phyloP scores from a whole-genome alignment of 2,797 vertebrate genomes.

The Ispidina picta region DNA sequence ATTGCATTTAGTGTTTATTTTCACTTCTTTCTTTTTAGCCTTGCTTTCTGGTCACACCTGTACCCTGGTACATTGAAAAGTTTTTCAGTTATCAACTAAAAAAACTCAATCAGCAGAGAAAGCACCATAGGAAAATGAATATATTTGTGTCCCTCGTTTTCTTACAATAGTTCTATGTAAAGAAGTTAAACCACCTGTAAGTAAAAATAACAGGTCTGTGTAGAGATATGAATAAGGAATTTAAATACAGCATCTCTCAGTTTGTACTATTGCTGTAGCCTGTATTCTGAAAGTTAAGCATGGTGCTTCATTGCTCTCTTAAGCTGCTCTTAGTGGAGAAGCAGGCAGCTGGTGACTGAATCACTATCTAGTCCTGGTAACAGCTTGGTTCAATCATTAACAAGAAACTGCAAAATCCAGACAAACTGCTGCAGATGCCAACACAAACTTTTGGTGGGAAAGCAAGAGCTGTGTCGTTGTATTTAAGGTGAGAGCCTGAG shows the following conservation, averaged over 20 bases:
- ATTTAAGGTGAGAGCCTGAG: not conserved
- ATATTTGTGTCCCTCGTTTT: not conserved
- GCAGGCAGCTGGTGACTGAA: not conserved
- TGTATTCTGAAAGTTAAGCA: accelerated
- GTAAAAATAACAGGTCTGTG: not conserved
- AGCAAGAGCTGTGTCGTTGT: not conserved
- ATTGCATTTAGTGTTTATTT: not conserved
- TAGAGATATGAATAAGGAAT: not conserved
- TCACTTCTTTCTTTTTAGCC: not conserved
- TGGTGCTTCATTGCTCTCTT: not conserved
- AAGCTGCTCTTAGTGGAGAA: not conserved
- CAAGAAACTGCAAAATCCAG: not conserved
- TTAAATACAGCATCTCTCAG: not conserved
- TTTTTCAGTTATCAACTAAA: not conserved
- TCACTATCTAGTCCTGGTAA: not conserved
- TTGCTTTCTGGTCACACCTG: not conserved
- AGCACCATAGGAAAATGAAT: not conserved
- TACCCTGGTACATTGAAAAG: not conserved
- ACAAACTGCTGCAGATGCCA: not conserved
- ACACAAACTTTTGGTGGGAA: not conserved
- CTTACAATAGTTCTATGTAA: not conserved
- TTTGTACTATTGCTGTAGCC: not conserved
- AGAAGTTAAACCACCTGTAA: not conserved
- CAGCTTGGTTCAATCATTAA: not conserved
- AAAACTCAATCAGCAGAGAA: not conserved